Base-by-base conservation (phyloP, 2,888 invertebrate genomes). In the Mallateleia sp. region DNA sequence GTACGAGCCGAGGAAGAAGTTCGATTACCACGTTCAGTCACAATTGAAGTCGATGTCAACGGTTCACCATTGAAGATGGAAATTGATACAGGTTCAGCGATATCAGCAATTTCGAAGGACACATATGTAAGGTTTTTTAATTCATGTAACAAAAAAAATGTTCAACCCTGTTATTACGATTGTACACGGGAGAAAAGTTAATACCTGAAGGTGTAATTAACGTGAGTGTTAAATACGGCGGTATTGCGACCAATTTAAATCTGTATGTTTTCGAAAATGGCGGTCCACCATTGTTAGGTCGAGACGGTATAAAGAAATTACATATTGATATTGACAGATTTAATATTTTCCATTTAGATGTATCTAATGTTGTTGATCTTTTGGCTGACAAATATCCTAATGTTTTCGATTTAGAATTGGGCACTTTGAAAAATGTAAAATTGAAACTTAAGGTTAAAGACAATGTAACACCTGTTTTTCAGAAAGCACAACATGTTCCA, bases 231-330 rank as follows among this genome's bases (percentile, higher is more conserved):
- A 42, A 42, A n/a, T 42, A 42, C 14, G 5, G 42, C 14, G n/a
- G 14, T 42, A 15, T 6, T 8, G 14, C 14, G 4, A 42, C 15
- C 5, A 14, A 42, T 42, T 42, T 42, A 42, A 7, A 58, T 56
- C n/a, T 56, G n/a, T 56, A 58, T 58, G 58, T 58, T 58, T 58
- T 58, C 9, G 20, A 58, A 58, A 58, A 58, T 2, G 58, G 58
- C 4, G 58, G 58, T 3, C 58, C 58, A 20, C 58, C 58, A 58
- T 58, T 58, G 28, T 20, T 58, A 58, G 34, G 58, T 20, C 58
- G 58, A 7, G 58, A 58, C 20, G 58, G 58, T 42, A 15, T 42
- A 42, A 42, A 42, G 42, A 42, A 42, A 14, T 42, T 42, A 15
- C 5, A 42, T 4, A 42, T 42, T 42, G 42, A 42, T 42, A 14